These are phyloP conservation scores for Indicator maculatus DNA, from an alignment of 2,113 vertebrate genomes.

Conservation along the genomic window DNA sequence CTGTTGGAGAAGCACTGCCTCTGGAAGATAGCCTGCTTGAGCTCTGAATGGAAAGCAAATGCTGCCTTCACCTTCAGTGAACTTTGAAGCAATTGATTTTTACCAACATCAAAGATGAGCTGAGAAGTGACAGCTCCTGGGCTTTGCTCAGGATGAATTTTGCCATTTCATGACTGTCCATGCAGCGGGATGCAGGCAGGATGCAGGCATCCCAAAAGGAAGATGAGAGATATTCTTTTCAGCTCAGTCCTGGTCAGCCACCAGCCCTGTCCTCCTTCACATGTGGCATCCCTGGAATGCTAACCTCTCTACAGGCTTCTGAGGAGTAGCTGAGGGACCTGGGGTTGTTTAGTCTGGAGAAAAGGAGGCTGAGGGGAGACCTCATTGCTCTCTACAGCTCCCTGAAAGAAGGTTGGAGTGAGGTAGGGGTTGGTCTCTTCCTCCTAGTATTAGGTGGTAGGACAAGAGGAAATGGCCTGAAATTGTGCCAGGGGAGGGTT, in stretches of 20 bases:
- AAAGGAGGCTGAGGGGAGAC: too few relatives aligned
- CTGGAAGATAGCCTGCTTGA: neutral
- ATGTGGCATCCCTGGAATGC: neutral
- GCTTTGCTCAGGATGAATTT: neutral
- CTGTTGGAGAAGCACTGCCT: neutral
- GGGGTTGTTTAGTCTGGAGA: too few relatives aligned
- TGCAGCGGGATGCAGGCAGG: neutral
- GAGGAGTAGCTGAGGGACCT: too few relatives aligned
- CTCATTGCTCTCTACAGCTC: too few relatives aligned
- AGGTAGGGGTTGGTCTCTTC: too few relatives aligned
- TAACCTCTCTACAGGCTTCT: neutral
- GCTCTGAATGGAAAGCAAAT: slow-evolving; percentile 53
- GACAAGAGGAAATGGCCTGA: too few relatives aligned
- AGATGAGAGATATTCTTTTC: neutral
- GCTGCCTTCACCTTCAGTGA: slow-evolving; percentile 50
- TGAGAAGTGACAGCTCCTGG: slow-evolving; percentile 3
- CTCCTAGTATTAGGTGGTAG: too few relatives aligned
- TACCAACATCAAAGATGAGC: neutral
- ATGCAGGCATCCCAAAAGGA: neutral
- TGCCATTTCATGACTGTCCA: neutral
- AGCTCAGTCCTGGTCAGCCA: neutral
- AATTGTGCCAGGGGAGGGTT: too few relatives aligned
- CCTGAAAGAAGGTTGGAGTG: too few relatives aligned
- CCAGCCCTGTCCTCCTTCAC: neutral
- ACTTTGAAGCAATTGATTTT: slow-evolving; percentile 52